A percentile compares a stretch with the other conserved stretches of the same genome.
These are phyloP conservation scores for Lepus timidus DNA, from an alignment of 2,113 vertebrate species.

Conservation along the genomic window DNA sequence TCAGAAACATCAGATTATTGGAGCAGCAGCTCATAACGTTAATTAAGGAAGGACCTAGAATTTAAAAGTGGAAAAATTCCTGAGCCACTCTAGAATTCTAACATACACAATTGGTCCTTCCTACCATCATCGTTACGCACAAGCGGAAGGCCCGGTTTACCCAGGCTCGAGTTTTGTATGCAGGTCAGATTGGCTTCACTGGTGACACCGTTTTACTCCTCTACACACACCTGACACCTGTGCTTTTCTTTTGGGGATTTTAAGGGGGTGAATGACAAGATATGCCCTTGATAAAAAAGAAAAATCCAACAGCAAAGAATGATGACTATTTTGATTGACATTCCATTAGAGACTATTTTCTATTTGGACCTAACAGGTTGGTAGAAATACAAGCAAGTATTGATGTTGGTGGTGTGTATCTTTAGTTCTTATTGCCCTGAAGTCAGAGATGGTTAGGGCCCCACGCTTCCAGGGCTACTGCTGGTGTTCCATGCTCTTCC, in stretches of 20 bases:
- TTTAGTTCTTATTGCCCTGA: background rate
- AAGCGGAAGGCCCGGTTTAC: background rate
- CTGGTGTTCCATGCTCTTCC: background rate
- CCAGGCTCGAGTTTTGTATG: background rate
- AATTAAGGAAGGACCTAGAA: background rate
- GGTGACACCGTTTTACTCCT: background rate
- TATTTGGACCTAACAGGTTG: background rate
- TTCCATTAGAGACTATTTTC: background rate
- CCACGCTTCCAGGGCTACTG: fast-evolving
- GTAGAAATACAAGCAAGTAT: background rate
- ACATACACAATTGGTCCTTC: background rate
- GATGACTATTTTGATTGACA: background rate
- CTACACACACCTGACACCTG: background rate
- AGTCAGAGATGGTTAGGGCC: too few relatives aligned
- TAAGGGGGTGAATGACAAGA: constrained; percentile 2
- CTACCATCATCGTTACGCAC: background rate
- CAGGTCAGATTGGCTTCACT: background rate
- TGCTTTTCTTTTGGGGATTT: background rate
- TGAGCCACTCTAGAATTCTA: background rate
- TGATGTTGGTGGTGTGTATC: background rate
- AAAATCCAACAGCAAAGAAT: constrained; percentile 15
- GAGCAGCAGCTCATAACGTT: background rate
- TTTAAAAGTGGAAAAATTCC: background rate
- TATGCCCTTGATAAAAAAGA: background rate
- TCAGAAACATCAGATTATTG: background rate